Percentiles rank a stretch among this genome's conserved stretches.
phyloP scores from a whole-genome alignment of 35 echinoderm and acorn worm genomes.

The Apostichopus californicus region DNA sequence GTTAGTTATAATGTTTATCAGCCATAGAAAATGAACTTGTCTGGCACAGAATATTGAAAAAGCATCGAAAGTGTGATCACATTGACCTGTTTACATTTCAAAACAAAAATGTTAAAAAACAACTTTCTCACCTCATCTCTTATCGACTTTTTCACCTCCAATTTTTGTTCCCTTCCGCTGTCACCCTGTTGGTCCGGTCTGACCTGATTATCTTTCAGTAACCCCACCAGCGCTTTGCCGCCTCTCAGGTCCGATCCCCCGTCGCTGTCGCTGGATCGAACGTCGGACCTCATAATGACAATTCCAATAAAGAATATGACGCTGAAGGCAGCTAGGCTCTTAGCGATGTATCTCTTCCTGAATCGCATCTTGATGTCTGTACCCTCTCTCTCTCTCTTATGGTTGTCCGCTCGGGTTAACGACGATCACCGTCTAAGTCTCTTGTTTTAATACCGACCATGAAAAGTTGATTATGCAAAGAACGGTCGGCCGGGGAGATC shows the following conservation, averaged over 20 bases:
- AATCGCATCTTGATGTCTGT: constrained; percentile 23
- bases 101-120: too few relatives aligned
- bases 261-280: neutral
- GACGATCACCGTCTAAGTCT: neutral
- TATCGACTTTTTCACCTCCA: neutral
- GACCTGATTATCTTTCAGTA: neutral
- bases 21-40: too few relatives aligned
- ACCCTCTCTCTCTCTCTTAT: neutral
- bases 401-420: neutral
- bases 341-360: constrained; percentile 29
- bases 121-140: too few relatives aligned
- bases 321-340: constrained; percentile 6
- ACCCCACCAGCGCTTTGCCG: neutral
- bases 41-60: too few relatives aligned
- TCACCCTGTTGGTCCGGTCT: neutral
- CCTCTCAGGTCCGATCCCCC: neutral
- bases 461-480: neutral
- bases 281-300: constrained; percentile 38
- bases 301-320: constrained; percentile 34
- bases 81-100: too few relatives aligned
- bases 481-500: neutral
- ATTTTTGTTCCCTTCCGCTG: neutral
- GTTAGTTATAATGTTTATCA: too few relatives aligned
- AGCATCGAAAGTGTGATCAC: too few relatives aligned
- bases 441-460: neutral